Conservation (phyloP, 2,113 vertebrate genomes). For the Ammodytes dubius region DNA sequence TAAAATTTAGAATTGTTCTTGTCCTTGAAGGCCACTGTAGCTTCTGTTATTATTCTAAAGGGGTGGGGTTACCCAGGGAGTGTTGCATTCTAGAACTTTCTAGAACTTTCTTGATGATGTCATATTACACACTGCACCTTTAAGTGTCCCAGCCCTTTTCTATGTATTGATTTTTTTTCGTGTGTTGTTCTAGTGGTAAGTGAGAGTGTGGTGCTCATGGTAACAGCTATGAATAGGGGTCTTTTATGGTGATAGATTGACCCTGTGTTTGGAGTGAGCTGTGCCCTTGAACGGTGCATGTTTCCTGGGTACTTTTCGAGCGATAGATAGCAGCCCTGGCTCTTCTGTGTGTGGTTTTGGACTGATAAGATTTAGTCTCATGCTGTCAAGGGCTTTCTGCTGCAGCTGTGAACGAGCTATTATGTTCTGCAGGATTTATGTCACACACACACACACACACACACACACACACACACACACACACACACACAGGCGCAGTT, state of each 20-base stretch:
- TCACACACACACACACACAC: slow-evolving; percentile 17
- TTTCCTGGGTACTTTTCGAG: not conserved
- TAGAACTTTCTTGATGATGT: no score
- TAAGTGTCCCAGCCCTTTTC: not conserved
- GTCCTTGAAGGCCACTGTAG: no score
- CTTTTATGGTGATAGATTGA: slow-evolving; percentile 53
- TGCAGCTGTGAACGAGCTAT: slow-evolving; percentile 44
- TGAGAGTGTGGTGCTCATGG: slow-evolving; percentile 26
- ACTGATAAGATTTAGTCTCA: slow-evolving; percentile 61
- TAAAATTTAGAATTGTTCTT: no score
- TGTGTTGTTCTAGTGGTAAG: not conserved
- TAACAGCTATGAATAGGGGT: slow-evolving; percentile 51
- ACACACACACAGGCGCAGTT: no score
- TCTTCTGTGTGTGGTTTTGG: slow-evolving; percentile 20
- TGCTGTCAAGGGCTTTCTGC: slow-evolving; percentile 49
- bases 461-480: no score
- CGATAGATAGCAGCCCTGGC: slow-evolving; percentile 53
- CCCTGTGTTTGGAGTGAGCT: not conserved
- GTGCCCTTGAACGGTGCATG: slow-evolving; percentile 57
- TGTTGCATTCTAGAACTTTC: no score
- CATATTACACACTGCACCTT: not conserved
- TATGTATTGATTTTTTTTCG: not conserved
- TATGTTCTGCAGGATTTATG: slow-evolving; percentile 39
- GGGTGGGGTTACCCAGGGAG: no score
- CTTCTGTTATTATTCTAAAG: no score